Percentiles rank a stretch among this genome's conserved stretches.
Evolutionary conservation across 1,140 invertebrate species (phyloP).

Genomic region (Heliconius congener): DNA sequence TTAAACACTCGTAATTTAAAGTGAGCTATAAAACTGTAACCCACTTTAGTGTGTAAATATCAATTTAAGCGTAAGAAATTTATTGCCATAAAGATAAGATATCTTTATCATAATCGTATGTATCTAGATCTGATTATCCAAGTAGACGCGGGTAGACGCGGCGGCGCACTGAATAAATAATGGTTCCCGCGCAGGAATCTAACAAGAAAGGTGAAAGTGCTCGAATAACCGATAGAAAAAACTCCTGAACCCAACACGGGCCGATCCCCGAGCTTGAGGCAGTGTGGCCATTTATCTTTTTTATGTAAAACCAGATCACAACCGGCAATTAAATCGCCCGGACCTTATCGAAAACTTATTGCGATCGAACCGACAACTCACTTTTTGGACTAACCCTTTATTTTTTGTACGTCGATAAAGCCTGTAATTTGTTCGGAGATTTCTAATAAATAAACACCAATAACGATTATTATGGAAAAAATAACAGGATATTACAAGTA

Average conservation of each 20-base stretch:
- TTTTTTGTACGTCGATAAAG: constrained; percentile 75
- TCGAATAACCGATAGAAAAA: constrained; percentile 70
- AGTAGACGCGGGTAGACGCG: constrained; percentile 51
- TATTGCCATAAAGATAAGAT: constrained; percentile 50
- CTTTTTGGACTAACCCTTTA: constrained; percentile 80
- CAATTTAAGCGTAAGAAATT: constrained; percentile 40
- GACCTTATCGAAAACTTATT: constrained; percentile 81
- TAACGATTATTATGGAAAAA: constrained; percentile 80
- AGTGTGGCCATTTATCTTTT: constrained; percentile 76
- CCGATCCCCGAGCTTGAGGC: constrained; percentile 72
- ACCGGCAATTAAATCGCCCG: constrained; percentile 80
- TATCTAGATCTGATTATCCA: constrained; percentile 69
- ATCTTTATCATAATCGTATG: constrained; percentile 63
- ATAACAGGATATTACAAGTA: constrained; percentile 78
- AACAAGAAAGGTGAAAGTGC: constrained; percentile 75
- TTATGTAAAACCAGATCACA: constrained; percentile 81
- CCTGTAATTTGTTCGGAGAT: constrained; percentile 78
- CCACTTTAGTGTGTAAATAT: constrained; percentile 27
- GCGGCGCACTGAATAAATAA: constrained; percentile 69
- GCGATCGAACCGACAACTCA: constrained; percentile 79
- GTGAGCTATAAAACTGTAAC: constrained; percentile 7
- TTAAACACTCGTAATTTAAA: constrained; percentile 5
- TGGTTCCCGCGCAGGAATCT: constrained; percentile 51
- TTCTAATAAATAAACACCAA: constrained; percentile 81
- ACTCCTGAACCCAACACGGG: constrained; percentile 58